Percentiles rank a stretch among this genome's conserved stretches.
Evolutionary conservation across 1,140 invertebrate species (phyloP).

Genomic region (Micrasema longulum): DNA sequence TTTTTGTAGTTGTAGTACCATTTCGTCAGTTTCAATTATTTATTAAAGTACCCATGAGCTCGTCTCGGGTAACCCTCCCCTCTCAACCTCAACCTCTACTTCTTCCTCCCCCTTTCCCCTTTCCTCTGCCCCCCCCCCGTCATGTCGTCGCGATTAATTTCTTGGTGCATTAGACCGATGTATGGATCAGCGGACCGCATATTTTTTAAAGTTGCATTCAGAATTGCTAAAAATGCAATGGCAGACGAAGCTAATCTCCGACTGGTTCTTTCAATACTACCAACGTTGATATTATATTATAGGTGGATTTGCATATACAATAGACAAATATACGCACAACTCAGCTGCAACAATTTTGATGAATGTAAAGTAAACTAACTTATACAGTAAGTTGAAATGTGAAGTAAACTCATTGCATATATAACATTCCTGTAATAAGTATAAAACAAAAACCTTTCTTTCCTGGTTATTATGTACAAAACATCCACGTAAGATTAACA

Average conservation of each 20-base stretch:
- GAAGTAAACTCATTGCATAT: too few relatives aligned
- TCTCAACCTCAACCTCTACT: too few relatives aligned
- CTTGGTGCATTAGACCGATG: conserved; percentile 52
- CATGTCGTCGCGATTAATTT: conserved; percentile 49
- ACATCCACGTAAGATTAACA: too few relatives aligned
- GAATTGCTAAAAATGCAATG: conserved; percentile 31
- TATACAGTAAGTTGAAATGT: not conserved
- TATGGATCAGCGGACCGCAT: conserved; percentile 47
- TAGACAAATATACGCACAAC: not conserved
- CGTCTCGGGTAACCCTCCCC: too few relatives aligned
- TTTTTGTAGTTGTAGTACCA: too few relatives aligned
- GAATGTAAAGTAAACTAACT: not conserved
- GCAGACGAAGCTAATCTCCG: conserved; percentile 30
- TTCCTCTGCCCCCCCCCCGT: not conserved
- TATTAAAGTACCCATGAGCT: too few relatives aligned
- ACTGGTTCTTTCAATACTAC: not conserved
- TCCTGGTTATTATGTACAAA: too few relatives aligned
- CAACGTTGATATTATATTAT: not conserved
- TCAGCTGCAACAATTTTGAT: not conserved
- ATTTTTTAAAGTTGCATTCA: conserved; percentile 48
- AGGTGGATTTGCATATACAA: not conserved
- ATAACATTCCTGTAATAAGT: not conserved
- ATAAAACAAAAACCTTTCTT: conserved; percentile 3
- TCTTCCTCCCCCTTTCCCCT: too few relatives aligned
- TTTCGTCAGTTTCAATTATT: too few relatives aligned